phyloP scores from a whole-genome alignment of 2,888 invertebrate species.

The Meiosimyza platycephala region DNA sequence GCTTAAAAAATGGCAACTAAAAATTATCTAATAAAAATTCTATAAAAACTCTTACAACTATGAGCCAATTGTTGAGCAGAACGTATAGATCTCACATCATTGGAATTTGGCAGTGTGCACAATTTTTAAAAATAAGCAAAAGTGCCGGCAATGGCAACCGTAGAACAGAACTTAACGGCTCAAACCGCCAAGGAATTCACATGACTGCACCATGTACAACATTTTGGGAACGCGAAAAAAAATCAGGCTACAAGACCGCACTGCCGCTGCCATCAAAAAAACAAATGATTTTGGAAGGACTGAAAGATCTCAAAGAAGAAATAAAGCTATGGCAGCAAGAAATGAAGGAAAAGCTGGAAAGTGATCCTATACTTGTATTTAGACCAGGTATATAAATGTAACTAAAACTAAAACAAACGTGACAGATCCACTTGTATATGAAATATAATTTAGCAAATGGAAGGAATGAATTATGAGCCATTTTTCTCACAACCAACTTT shows the following conservation, averaged over 20 bases:
- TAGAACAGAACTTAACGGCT: background rate
- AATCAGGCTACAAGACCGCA: conserved; percentile 63
- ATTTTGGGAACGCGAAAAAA: conserved; percentile 66
- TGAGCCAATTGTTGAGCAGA: conserved; percentile 23
- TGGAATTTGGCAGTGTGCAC: background rate
- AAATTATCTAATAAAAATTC: too few species aligned
- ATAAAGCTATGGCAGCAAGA: conserved; percentile 76
- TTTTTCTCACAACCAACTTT: too few species aligned
- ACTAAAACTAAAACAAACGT: background rate
- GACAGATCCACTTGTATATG: too few species aligned
- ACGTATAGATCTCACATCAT: background rate
- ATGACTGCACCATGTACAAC: conserved; percentile 56
- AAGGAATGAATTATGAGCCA: too few species aligned
- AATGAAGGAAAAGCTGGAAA: conserved; percentile 73
- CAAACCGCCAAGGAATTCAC: conserved; percentile 47
- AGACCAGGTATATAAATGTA: conserved; percentile 56
- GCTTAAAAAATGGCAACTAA: too few species aligned
- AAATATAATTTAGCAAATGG: too few species aligned
- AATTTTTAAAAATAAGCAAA: background rate
- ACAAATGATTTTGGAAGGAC: conserved; percentile 73
- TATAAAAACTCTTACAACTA: background rate
- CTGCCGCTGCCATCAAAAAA: conserved; percentile 66
- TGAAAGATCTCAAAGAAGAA: conserved; percentile 76
- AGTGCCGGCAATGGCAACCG: background rate
- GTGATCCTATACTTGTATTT: conserved; percentile 72